A percentile compares a stretch with the other conserved stretches of the same genome.
These are phyloP conservation scores for Xestia c-nigrum DNA, from an alignment of 2,888 invertebrate species.

Conservation along the genomic window DNA sequence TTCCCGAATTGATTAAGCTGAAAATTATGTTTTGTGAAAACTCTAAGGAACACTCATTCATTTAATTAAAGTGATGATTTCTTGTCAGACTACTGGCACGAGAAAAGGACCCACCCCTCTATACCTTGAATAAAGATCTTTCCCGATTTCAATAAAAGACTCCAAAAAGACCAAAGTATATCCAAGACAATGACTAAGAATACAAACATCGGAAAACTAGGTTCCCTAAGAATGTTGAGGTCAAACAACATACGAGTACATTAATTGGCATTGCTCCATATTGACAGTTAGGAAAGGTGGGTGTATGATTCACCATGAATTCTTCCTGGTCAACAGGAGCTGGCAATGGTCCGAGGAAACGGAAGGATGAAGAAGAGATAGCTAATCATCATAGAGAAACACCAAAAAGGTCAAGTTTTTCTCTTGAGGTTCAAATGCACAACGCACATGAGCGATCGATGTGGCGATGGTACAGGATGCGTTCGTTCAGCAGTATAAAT, in stretches of 20 bases:
- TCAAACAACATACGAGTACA: constrained; percentile 6
- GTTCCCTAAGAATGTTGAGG: constrained; percentile 3
- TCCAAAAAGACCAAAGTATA: not conserved
- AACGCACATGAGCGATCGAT: not conserved
- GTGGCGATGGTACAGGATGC: not conserved
- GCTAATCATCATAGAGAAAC: not conserved
- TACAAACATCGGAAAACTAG: not conserved
- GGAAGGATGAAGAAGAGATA: not conserved
- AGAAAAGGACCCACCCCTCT: not conserved
- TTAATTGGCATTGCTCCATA: constrained; percentile 37
- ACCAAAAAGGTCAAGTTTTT: not conserved
- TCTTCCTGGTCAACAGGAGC: constrained; percentile 13
- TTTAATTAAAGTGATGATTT: not conserved
- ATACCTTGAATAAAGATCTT: not conserved
- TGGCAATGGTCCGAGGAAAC: constrained; percentile 34
- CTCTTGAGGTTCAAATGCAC: not conserved
- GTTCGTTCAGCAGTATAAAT: not conserved
- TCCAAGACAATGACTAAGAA: constrained; percentile 1
- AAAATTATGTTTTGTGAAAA: not conserved
- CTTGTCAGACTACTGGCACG: not conserved
- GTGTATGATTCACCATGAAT: not conserved
- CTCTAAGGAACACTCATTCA: not conserved
- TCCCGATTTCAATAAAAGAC: not conserved
- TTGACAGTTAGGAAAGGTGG: not conserved
- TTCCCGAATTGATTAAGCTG: not conserved